phyloP scores from a whole-genome alignment of 2,797 vertebrate species.

The Stomatorhinus walkeri region DNA sequence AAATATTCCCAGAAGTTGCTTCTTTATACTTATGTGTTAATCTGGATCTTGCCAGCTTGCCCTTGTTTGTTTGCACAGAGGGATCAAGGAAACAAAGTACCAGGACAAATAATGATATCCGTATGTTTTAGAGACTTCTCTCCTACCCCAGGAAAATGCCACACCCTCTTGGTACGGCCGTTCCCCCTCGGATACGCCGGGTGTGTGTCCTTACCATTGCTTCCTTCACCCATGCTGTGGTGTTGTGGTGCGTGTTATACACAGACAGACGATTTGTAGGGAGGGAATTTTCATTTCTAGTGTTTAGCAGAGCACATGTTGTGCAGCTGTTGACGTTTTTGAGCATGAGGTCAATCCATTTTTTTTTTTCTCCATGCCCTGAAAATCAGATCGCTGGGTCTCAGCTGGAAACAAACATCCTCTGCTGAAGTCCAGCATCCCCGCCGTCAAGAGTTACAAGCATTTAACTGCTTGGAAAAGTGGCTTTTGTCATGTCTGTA shows the following conservation, averaged over 20 bases:
- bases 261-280: neutral
- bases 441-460: neutral
- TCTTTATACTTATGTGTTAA: constrained; percentile 51
- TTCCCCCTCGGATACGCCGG: neutral
- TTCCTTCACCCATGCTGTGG: neutral
- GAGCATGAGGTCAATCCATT: neutral
- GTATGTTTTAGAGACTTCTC: neutral
- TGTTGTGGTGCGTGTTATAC: neutral
- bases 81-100: constrained; percentile 54
- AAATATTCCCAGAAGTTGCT: constrained; percentile 48
- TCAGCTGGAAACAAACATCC: neutral
- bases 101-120: constrained; percentile 63
- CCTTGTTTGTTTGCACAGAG: constrained; percentile 47
- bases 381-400: neutral
- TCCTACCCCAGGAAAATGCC: neutral
- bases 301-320: neutral
- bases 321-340: neutral
- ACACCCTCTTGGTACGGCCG: neutral
- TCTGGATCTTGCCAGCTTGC: constrained; percentile 47
- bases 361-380: neutral
- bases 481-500: neutral
- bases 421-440: neutral
- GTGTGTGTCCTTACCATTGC: neutral
- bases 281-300: neutral
- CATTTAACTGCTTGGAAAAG: constrained; percentile 3